These are phyloP conservation scores for Lithophane socia DNA, from an alignment of 2,888 invertebrate genomes.

Conservation along the genomic window DNA sequence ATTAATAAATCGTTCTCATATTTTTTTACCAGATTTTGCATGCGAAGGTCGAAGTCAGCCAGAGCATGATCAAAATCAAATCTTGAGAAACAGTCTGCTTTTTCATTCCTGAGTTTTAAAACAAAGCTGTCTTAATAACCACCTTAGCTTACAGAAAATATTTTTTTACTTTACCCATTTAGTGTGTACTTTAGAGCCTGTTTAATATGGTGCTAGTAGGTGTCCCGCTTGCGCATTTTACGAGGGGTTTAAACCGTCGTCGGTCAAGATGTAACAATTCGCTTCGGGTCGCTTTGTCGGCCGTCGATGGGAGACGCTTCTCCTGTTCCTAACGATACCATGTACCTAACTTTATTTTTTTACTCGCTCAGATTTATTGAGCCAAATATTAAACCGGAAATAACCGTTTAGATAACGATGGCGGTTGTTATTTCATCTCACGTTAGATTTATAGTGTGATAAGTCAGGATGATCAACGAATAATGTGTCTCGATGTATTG, in stretches of 20 bases:
- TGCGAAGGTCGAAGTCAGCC: not conserved
- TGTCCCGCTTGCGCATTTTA: constrained; percentile 68
- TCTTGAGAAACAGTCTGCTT: not conserved
- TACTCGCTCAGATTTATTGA: constrained; percentile 58
- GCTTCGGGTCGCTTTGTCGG: constrained; percentile 69
- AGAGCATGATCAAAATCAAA: not conserved
- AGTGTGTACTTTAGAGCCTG: constrained; percentile 49
- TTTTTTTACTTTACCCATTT: constrained; percentile 47
- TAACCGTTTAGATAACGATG: constrained; percentile 56
- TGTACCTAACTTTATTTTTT: constrained; percentile 60
- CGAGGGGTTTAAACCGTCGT: constrained; percentile 65
- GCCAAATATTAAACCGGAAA: constrained; percentile 67
- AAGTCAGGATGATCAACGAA: constrained; percentile 40
- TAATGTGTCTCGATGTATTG: constrained; percentile 23
- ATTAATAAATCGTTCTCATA: not conserved
- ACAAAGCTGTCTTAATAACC: constrained; percentile 21
- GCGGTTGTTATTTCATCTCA: constrained; percentile 55
- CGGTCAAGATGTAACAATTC: constrained; percentile 68
- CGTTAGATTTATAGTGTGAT: constrained; percentile 53
- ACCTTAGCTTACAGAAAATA: constrained; percentile 32
- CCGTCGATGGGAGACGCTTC: constrained; percentile 63
- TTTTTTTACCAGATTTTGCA: constrained; percentile 2
- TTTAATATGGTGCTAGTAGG: constrained; percentile 59
- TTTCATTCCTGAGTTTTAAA: constrained; percentile 1
- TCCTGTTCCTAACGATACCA: constrained; percentile 62